Evolutionary conservation across 2,797 vertebrate species (phyloP).

Genomic region (Coccyzus lansbergi): DNA sequence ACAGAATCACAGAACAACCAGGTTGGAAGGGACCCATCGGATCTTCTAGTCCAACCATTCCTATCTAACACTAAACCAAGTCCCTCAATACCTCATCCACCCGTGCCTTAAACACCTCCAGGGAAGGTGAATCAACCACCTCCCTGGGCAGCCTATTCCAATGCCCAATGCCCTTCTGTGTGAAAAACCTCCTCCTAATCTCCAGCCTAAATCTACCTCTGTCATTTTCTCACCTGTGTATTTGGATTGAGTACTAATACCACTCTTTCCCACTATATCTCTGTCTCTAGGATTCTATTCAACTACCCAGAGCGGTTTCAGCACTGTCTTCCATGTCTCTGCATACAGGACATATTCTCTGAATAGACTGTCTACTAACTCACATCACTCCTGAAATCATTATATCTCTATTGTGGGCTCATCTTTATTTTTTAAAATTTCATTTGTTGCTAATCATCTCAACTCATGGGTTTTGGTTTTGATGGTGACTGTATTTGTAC

Average conservation of each 20-base stretch:
- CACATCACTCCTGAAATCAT: neutral
- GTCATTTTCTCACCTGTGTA: neutral
- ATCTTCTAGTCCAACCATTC: too few species aligned
- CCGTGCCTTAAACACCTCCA: too few species aligned
- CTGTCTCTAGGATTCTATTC: neutral
- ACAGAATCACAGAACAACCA: too few species aligned
- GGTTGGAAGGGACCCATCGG: too few species aligned
- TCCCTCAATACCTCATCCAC: too few species aligned
- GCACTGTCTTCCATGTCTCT: rapidly evolving
- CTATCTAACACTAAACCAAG: too few species aligned
- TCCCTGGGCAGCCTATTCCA: too few species aligned
- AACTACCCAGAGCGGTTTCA: neutral
- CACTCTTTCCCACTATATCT: neutral
- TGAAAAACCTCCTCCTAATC: too few species aligned
- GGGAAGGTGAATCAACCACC: too few species aligned
- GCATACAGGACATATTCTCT: rapidly evolving
- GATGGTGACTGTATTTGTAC: neutral
- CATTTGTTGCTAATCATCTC: neutral
- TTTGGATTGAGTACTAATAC: neutral
- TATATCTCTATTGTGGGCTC: neutral
- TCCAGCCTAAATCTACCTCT: too few species aligned
- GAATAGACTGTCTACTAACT: neutral
- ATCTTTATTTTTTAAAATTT: neutral
- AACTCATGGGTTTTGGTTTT: rapidly evolving
- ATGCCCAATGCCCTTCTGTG: too few species aligned